Conservation (phyloP, 2,888 invertebrate species). For the Harpagoxenus sublaevis region DNA sequence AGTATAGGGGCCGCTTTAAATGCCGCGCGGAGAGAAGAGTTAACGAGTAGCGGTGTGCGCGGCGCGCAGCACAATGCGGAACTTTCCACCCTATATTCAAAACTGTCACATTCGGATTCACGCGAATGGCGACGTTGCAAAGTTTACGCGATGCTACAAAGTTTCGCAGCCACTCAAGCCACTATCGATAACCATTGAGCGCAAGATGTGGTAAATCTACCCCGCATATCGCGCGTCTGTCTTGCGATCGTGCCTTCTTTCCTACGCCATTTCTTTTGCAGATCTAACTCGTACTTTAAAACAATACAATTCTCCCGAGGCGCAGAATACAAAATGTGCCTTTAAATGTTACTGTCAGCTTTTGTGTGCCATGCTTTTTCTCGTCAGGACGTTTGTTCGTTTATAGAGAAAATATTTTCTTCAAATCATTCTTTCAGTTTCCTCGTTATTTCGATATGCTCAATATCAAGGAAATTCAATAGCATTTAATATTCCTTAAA, state of each 20-base stretch:
- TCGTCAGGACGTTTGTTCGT: not conserved
- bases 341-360: not conserved
- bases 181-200: slow-evolving; percentile 31
- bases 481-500: not conserved
- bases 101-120: slow-evolving; percentile 56
- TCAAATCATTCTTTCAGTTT: not conserved
- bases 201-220: slow-evolving; percentile 37
- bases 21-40: slow-evolving; percentile 34
- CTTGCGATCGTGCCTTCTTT: not conserved
- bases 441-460: not conserved
- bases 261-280: not conserved
- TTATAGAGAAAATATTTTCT: not conserved
- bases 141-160: slow-evolving; percentile 36
- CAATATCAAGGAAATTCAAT: not conserved
- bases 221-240: not conserved
- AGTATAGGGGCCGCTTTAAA: slow-evolving; percentile 35
- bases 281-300: not conserved
- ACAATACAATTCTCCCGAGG: not conserved
- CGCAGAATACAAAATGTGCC: not conserved
- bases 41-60: slow-evolving; percentile 33
- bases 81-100: slow-evolving; percentile 50
- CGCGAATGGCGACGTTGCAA: slow-evolving; percentile 32
- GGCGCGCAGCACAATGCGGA: slow-evolving; percentile 21
- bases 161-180: slow-evolving; percentile 29
- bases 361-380: not conserved